A percentile compares a stretch with the other conserved stretches of the same genome.
Conservation (phyloP, 2,113 vertebrate genomes). For the Eulemur rufifrons region DNA sequence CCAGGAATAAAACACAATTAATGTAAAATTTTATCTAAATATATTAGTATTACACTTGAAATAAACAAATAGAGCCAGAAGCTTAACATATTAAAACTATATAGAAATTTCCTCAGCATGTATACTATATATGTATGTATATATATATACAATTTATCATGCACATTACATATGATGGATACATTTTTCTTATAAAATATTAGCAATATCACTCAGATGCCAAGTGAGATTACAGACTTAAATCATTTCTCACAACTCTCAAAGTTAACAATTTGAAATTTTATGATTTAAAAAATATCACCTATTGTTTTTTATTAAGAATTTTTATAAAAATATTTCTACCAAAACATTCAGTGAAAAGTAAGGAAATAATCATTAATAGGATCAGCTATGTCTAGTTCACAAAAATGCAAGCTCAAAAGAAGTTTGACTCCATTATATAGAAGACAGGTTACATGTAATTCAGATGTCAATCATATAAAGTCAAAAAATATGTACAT, state of each 20-base stretch:
- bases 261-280: neutral
- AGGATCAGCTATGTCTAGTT: neutral
- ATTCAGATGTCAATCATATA: neutral
- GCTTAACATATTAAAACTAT: slow-evolving; percentile 40
- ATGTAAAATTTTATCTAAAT: slow-evolving; percentile 67
- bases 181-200: neutral
- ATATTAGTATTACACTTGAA: slow-evolving; percentile 56
- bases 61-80: slow-evolving; percentile 72
- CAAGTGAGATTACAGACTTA: neutral
- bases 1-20: slow-evolving; percentile 30
- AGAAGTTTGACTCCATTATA: neutral
- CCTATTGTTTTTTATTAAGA: neutral
- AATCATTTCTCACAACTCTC: neutral
- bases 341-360: neutral
- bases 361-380: neutral
- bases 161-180: neutral
- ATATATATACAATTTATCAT: neutral
- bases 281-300: neutral
- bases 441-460: neutral
- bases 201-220: neutral
- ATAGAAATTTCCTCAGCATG: neutral
- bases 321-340: neutral
- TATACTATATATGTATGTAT: neutral
- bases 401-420: neutral
- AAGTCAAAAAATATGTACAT: neutral